These are phyloP conservation scores for Champsocephalus gunnari DNA, from an alignment of 2,797 vertebrate species.

Conservation along the genomic window DNA sequence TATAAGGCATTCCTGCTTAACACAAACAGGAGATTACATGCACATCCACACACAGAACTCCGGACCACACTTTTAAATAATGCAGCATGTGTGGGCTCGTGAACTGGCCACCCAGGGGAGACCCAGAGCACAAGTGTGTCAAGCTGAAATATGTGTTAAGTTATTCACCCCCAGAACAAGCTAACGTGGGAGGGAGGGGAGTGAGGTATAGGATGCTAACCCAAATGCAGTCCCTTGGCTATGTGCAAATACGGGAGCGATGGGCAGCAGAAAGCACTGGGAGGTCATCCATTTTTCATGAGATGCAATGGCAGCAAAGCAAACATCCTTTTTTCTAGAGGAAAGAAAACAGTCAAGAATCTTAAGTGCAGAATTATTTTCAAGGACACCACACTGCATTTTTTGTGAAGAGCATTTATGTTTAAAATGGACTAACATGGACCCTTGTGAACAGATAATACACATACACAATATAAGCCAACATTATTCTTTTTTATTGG, in stretches of 20 bases:
- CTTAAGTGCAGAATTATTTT: constrained; percentile 58
- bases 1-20: constrained; percentile 30
- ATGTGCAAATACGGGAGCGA: constrained; percentile 69
- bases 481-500: constrained; percentile 18
- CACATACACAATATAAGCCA: constrained; percentile 11
- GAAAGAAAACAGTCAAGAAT: constrained; percentile 62
- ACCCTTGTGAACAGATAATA: constrained; percentile 14
- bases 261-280: constrained; percentile 70
- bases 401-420: constrained; percentile 31
- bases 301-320: constrained; percentile 76
- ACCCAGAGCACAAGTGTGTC: constrained; percentile 78
- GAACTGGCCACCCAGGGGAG: constrained; percentile 72
- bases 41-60: constrained; percentile 42
- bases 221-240: constrained; percentile 70
- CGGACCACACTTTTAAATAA: constrained; percentile 76
- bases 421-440: constrained; percentile 18
- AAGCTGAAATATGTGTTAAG: constrained; percentile 83
- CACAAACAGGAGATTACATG: constrained; percentile 48
- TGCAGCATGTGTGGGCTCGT: constrained; percentile 77
- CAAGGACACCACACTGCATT: constrained; percentile 58
- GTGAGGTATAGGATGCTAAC: constrained; percentile 54
- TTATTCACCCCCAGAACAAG: constrained; percentile 74
- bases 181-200: constrained; percentile 25
- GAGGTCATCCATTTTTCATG: constrained; percentile 85
- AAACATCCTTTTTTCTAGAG: constrained; percentile 77